These are phyloP conservation scores for Chondrosia reniformis DNA, from an alignment of 37 sponge, comb jelly and placozoan genomes.

Conservation along the genomic window DNA sequence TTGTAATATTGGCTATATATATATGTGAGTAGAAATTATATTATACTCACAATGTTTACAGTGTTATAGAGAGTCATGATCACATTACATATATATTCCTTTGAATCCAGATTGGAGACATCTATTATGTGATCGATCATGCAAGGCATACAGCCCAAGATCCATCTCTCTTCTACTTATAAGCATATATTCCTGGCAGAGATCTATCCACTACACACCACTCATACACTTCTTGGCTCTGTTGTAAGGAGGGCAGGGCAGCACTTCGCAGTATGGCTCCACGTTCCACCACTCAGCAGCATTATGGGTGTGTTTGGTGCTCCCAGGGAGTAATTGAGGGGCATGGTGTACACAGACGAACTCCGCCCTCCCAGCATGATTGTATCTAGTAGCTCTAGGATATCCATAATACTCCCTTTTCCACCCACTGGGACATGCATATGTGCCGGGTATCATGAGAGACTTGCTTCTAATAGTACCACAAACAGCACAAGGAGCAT, in stretches of 20 bases:
- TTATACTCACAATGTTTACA: too few relatives aligned
- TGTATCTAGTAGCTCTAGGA: neutral
- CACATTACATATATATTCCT: too few relatives aligned
- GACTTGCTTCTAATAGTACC: neutral
- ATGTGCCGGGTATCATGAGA: slow-evolving; percentile 15
- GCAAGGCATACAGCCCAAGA: too few relatives aligned
- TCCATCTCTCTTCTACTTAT: too few relatives aligned
- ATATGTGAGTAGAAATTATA: too few relatives aligned
- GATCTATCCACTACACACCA: too few relatives aligned
- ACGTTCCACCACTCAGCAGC: neutral
- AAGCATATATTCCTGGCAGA: too few relatives aligned
- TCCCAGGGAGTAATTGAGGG: neutral
- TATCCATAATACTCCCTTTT: slow-evolving; percentile 8
- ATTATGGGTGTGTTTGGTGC: neutral
- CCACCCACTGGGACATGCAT: slow-evolving; percentile 5
- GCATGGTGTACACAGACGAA: neutral
- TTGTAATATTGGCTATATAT: too few relatives aligned
- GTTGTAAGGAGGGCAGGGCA: slow-evolving; percentile 18
- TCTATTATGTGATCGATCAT: too few relatives aligned
- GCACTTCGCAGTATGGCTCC: neutral
- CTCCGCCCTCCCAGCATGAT: neutral
- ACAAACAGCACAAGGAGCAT: slow-evolving; percentile 19
- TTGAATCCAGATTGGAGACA: too few relatives aligned
- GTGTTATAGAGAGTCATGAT: too few relatives aligned
- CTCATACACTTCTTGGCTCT: neutral